Conservation (phyloP, 2,888 invertebrate species). For the Acrobasis suavella region DNA sequence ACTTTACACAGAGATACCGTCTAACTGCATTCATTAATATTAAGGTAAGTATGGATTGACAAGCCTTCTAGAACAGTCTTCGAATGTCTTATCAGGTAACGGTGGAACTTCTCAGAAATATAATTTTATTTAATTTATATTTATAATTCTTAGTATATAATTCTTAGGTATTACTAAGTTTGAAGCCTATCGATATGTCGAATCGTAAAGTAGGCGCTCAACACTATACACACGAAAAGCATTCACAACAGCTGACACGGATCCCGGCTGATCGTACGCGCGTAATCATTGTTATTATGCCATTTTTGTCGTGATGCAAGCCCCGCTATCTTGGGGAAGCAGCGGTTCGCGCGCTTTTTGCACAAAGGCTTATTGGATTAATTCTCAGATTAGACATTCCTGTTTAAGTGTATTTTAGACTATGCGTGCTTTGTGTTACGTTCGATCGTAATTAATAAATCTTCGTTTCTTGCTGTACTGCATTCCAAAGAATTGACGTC, state of each 20-base stretch:
- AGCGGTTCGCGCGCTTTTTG: constrained; percentile 48
- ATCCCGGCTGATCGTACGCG: constrained; percentile 43
- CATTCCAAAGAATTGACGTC: too few species aligned
- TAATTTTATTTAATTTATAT: too few species aligned
- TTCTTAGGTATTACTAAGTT: too few species aligned
- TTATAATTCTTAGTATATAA: too few species aligned
- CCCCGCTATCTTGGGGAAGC: constrained; percentile 50
- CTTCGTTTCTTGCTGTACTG: too few species aligned
- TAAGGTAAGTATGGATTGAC: too few species aligned
- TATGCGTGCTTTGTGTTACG: constrained; percentile 4
- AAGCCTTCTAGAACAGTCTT: too few species aligned
- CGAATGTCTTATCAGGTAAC: too few species aligned
- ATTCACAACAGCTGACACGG: constrained; percentile 52
- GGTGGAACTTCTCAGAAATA: too few species aligned
- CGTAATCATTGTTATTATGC: constrained; percentile 60
- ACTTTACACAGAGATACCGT: too few species aligned
- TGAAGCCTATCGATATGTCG: not conserved
- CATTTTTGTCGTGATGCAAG: constrained; percentile 55
- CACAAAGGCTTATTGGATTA: constrained; percentile 8
- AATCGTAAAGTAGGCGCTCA: constrained; percentile 25
- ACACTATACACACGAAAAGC: constrained; percentile 48
- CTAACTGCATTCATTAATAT: too few species aligned
- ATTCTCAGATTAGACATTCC: constrained; percentile 15
- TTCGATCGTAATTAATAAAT: not conserved
- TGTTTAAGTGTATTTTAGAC: not conserved